Evolutionary conservation across 2,113 vertebrate genomes (phyloP).

Genomic region (Amphiprion percula): DNA sequence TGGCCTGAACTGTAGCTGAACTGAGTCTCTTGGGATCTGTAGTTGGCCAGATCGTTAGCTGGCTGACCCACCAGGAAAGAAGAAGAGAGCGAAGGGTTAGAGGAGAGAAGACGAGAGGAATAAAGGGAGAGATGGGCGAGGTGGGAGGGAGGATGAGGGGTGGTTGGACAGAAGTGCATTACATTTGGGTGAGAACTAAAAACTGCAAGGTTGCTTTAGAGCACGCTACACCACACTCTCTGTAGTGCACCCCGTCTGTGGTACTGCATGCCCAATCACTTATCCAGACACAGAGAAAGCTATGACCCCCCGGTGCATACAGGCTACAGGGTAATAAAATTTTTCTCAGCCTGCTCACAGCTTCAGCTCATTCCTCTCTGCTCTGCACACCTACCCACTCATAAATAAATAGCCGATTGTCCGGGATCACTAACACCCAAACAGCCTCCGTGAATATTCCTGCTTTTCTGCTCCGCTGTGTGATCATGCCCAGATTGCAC

Average conservation of each 20-base stretch:
- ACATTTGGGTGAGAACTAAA: constrained; percentile 57
- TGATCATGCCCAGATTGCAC: constrained; percentile 42
- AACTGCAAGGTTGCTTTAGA: constrained; percentile 68
- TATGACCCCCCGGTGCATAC: constrained; percentile 55
- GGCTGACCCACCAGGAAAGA: constrained; percentile 77
- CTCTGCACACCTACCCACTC: constrained; percentile 50
- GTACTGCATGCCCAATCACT: constrained; percentile 71
- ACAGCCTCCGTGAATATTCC: constrained; percentile 40
- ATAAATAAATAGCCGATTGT: constrained; percentile 58
- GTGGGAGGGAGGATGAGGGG: constrained; percentile 23
- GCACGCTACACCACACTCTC: constrained; percentile 54
- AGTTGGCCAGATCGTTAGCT: constrained; percentile 82
- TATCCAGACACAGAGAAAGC: constrained; percentile 59
- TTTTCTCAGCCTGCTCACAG: constrained; percentile 32
- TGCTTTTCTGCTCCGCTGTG: constrained; percentile 17
- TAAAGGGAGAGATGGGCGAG: constrained; percentile 42
- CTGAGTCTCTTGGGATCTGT: constrained; percentile 74
- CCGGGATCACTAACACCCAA: constrained; percentile 30
- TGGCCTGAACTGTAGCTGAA: constrained; percentile 84
- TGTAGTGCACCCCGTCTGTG: constrained; percentile 32
- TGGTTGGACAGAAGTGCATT: constrained; percentile 45
- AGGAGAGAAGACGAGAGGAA: constrained; percentile 41
- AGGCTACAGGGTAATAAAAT: constrained; percentile 45
- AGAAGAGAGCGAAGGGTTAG: constrained; percentile 59
- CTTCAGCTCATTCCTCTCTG: constrained; percentile 51